Percentiles rank a stretch among this genome's conserved stretches.
These are phyloP conservation scores for Macrotrachela quadricornifera DNA, from an alignment of 1,140 invertebrate genomes.

Conservation along the genomic window DNA sequence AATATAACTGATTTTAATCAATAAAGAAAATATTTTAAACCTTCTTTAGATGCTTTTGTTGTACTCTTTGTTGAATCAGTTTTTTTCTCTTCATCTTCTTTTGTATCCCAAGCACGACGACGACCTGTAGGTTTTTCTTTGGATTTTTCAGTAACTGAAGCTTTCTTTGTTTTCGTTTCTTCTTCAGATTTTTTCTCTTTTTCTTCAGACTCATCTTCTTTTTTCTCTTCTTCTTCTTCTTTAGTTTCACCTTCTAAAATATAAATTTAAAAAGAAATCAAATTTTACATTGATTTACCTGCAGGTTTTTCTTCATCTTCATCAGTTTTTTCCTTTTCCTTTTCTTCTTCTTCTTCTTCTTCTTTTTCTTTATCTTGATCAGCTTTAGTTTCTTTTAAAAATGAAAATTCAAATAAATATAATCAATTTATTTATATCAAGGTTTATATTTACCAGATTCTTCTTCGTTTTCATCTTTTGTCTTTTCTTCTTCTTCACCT, in stretches of 20 bases:
- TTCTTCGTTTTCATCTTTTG: background rate
- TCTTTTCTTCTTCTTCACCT: too few species aligned
- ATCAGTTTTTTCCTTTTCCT: background rate
- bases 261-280: background rate
- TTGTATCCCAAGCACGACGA: background rate
- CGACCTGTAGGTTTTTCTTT: background rate
- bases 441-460: background rate
- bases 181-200: background rate
- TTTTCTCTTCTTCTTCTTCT: background rate
- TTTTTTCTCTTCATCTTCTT: background rate
- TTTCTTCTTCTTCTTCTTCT: background rate
- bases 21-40: too few species aligned
- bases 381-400: background rate
- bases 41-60: too few species aligned
- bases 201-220: background rate
- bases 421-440: background rate
- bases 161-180: background rate
- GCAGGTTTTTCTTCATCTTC: background rate
- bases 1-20: too few species aligned
- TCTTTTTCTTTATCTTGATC: background rate
- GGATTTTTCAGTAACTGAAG: background rate
- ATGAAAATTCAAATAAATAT: background rate
- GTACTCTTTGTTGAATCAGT: too few species aligned
- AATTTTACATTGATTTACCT: background rate
- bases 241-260: background rate